Evolutionary conservation across 1,140 invertebrate species (phyloP), one percentile per base, ranked within the genome.

Genomic region (Caerostris darwini): DNA sequence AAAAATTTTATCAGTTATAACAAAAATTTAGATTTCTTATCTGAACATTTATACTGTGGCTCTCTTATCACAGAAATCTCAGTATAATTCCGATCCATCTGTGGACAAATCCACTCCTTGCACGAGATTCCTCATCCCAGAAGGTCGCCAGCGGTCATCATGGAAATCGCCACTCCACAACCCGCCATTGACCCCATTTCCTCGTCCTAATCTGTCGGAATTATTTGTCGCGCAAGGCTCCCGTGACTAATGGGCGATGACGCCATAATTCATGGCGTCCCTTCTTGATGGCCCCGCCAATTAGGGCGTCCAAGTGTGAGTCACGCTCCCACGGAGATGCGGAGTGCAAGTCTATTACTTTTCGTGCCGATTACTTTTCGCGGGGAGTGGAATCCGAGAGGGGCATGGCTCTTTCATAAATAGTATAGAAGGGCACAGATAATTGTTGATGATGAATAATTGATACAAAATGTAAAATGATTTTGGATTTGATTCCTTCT

Each of bases 221-320:
- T 89, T 89, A 89, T 89, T 89, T 89, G 87, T 69, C 87, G 87
- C n/a, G 12, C 61, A 59, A 53, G 14, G 64, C 34, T 69, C 87
- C 17, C 14, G 87, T 89, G 64, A 89, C 87, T 89, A 89, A 89
- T 89, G 87, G 87, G 59, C 87, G 87, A 89, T 89, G 87, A 89
- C 61, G 87, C 64, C 87, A 89, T 89, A 89, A 67, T 69, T 89
- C 87, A 89, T 69, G 34, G 50, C 19, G 69, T 77, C 69, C 69
- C 34, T 77, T 77, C 19, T 7, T 77, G 61, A 64, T 64, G 61
- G 61, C 12, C 14, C 3, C 19, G 19, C 34, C 69, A 77, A 77
- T 77, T 77, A 77, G 69, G 69, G 34, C 19, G 12, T 77, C 69
- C 19, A 10, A 77, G 69, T 77, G 69, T 77, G 69, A 77, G 69